Conservation (phyloP, 2,797 vertebrate genomes). For the Sebastiscus albofasciatus region DNA sequence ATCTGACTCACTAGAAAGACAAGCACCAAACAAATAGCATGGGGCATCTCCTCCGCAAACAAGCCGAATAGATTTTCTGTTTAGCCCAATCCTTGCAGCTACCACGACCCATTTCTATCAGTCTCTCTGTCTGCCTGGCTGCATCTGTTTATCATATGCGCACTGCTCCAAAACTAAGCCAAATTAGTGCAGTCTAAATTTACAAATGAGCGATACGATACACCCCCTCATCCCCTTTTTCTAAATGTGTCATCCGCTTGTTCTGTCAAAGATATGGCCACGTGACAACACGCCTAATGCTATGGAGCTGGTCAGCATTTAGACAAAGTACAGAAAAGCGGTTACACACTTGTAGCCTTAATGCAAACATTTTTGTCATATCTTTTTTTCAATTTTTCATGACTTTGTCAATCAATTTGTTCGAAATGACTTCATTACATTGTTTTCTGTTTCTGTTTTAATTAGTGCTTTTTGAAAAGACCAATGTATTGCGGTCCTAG, state of each 20-base stretch:
- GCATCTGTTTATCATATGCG: background rate
- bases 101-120: constrained; percentile 68
- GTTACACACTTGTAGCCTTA: background rate
- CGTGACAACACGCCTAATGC: constrained; percentile 75
- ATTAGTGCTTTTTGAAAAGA: too few species aligned
- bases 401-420: too few species aligned
- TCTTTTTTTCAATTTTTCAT: too few species aligned
- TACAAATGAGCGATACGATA: constrained; percentile 83
- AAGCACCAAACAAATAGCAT: constrained; percentile 51
- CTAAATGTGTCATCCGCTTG: background rate
- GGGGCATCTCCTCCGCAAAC: constrained; percentile 81
- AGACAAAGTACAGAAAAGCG: constrained; percentile 52
- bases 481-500: too few species aligned
- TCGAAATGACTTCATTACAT: too few species aligned
- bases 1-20: constrained; percentile 38
- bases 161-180: background rate
- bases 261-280: constrained; percentile 40
- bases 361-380: background rate
- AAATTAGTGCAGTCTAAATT: constrained; percentile 87
- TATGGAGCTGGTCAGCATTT: constrained; percentile 85
- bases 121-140: constrained; percentile 6
- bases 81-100: constrained; percentile 84
- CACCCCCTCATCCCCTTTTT: constrained; percentile 18
- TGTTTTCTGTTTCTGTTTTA: too few species aligned
- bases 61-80: constrained; percentile 86